Conservation (phyloP, 1,140 invertebrate species). For the Drosophila arawakana region DNA sequence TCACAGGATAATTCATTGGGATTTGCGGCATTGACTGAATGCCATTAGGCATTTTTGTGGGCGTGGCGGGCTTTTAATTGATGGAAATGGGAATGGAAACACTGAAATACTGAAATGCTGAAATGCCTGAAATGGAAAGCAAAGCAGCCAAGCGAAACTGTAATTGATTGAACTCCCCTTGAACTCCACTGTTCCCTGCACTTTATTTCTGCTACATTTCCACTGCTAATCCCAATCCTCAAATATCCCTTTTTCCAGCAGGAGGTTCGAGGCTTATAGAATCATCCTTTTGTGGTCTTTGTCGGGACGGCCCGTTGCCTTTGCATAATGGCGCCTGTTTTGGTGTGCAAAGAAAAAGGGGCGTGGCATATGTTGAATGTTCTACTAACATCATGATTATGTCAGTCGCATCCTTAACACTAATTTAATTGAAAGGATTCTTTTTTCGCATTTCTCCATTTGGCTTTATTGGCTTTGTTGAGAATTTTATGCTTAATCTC, state of each 20-base stretch:
- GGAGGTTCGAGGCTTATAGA: background rate
- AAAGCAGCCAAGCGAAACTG: constrained; percentile 21
- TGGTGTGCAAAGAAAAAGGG: background rate
- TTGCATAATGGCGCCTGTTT: constrained; percentile 30
- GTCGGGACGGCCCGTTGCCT: constrained; percentile 13
- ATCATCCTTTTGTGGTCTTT: constrained; percentile 38
- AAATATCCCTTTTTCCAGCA: constrained; percentile 19
- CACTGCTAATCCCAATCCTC: constrained; percentile 16
- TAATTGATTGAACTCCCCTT: constrained; percentile 39
- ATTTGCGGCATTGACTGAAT: constrained; percentile 30
- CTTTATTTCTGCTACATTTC: constrained; percentile 9
- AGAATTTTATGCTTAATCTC: constrained; percentile 22
- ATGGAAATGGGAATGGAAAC: constrained; percentile 18
- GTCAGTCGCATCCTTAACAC: background rate
- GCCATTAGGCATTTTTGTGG: constrained; percentile 36
- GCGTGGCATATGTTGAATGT: constrained; percentile 34
- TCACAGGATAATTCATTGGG: constrained; percentile 32
- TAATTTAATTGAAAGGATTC: constrained; percentile 32
- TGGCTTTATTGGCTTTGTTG: constrained; percentile 23
- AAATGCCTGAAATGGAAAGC: constrained; percentile 3
- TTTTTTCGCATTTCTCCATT: background rate
- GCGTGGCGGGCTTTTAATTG: constrained; percentile 38
- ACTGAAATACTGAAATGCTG: background rate
- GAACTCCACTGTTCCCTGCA: background rate
- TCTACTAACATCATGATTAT: constrained; percentile 23